These are phyloP conservation scores for Venustaconcha ellipsiformis DNA, from an alignment of 1,140 invertebrate species.

Conservation along the genomic window DNA sequence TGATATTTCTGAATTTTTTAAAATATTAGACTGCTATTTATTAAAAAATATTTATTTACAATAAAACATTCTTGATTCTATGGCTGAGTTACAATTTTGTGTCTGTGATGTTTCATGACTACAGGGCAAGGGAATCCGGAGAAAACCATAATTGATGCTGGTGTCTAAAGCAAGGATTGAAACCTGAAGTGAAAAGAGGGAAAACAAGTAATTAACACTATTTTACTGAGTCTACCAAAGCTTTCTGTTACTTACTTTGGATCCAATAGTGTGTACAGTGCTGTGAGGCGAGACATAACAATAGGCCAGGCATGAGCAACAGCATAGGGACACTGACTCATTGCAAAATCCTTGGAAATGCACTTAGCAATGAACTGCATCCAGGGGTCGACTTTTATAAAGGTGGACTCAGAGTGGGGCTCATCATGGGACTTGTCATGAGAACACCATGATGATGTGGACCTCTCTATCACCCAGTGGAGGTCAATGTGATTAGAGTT, in stretches of 20 bases:
- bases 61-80: too few species aligned
- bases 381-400: conserved; percentile 76
- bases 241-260: conserved; percentile 76
- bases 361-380: conserved; percentile 88
- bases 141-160: too few species aligned
- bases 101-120: too few species aligned
- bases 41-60: too few species aligned
- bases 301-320: conserved; percentile 93
- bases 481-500: conserved; percentile 82
- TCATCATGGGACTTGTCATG: conserved; percentile 52
- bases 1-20: too few species aligned
- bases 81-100: too few species aligned
- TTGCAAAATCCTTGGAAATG: conserved; percentile 73
- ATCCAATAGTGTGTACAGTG: conserved; percentile 92
- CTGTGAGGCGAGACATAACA: conserved; percentile 89
- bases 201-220: too few species aligned
- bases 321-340: conserved; percentile 86
- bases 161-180: too few species aligned
- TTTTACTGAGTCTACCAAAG: too few species aligned
- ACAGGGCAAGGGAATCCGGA: too few species aligned
- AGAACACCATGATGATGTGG: conserved; percentile 84
- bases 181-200: too few species aligned
- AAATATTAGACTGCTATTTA: too few species aligned
- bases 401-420: conserved; percentile 50
- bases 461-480: conserved; percentile 94